These are phyloP conservation scores for Brachyhypopomus occidentalis DNA, from an alignment of 2,113 vertebrate genomes.

Conservation along the genomic window DNA sequence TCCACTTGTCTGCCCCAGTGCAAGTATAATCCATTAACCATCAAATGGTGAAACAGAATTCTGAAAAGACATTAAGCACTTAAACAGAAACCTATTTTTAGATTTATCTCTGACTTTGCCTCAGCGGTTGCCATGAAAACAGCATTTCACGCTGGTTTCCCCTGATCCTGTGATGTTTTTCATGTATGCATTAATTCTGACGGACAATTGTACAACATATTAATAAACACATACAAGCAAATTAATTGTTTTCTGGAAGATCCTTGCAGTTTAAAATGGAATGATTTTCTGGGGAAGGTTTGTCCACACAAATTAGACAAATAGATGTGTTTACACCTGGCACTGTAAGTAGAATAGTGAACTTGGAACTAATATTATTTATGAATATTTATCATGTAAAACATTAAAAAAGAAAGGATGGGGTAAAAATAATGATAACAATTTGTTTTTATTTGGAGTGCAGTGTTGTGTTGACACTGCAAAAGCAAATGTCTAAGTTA, in stretches of 20 bases:
- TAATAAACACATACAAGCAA: not conserved
- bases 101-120: constrained; percentile 40
- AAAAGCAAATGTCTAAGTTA: too few relatives aligned
- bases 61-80: constrained; percentile 59
- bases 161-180: constrained; percentile 18
- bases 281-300: not conserved
- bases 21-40: constrained; percentile 50
- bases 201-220: not conserved
- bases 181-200: constrained; percentile 13
- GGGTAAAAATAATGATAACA: too few relatives aligned
- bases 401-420: too few relatives aligned
- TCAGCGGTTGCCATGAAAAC: constrained; percentile 62
- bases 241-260: not conserved
- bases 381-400: too few relatives aligned
- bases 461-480: too few relatives aligned
- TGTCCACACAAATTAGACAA: not conserved
- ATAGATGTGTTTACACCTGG: not conserved
- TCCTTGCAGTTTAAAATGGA: not conserved
- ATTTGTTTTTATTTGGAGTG: too few relatives aligned
- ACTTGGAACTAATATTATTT: too few relatives aligned
- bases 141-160: constrained; percentile 20
- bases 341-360: too few relatives aligned
- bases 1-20: constrained; percentile 37
- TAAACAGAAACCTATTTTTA: constrained; percentile 55
- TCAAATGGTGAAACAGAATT: constrained; percentile 57